Base-by-base conservation (phyloP, 2,888 invertebrate genomes). In the Aspidiotus rigidus region DNA sequence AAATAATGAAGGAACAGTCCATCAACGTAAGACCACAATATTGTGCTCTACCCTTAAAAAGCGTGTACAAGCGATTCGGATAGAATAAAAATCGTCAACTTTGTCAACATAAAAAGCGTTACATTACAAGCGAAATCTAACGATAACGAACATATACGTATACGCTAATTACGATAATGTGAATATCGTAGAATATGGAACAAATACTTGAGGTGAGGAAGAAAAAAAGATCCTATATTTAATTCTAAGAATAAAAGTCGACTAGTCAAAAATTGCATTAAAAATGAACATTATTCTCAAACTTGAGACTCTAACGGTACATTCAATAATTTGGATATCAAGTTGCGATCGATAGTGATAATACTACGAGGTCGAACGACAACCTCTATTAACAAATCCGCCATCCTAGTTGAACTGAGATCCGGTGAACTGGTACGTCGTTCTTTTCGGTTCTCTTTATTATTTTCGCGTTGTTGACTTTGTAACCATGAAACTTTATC, bases 371-470 rank as follows among this genome's bases (percentile, higher is more conserved):
- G 73, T 62, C 73, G 64, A 16, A 73, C 69, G 13, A 71, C 69
- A 44, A 73, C 73, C 56, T 72, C 72, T n/a, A 72, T 70, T 11
- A 72, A 67, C 16, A 73, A 71, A 40, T 72, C 72, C 10, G 71
- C 67, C n/a, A 72, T 62, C 42, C 72, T 59, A 16, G 72, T 73
- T 11, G 74, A 74, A 74, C 83, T 83, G 60, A 85, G 77, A 76
- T 85, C 84, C 7, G 85, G 84, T 8, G 84, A 84, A 74, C 83
- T 84, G 7, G 84, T 84, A 69, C 86, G 77, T 40, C 85, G 74
- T 70, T 82, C 79, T 71, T 82, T 82, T 72, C 81, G 82, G 77
- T 78, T 54, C 60, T 70, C 63, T 17, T 67, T 64, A 44, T 67
- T 70, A 28, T 75, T 75, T 64, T 78, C 79, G n/a, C 80, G 77